Conservation (phyloP, 1,140 invertebrate species). For the Anoplolepis gracilipes region DNA sequence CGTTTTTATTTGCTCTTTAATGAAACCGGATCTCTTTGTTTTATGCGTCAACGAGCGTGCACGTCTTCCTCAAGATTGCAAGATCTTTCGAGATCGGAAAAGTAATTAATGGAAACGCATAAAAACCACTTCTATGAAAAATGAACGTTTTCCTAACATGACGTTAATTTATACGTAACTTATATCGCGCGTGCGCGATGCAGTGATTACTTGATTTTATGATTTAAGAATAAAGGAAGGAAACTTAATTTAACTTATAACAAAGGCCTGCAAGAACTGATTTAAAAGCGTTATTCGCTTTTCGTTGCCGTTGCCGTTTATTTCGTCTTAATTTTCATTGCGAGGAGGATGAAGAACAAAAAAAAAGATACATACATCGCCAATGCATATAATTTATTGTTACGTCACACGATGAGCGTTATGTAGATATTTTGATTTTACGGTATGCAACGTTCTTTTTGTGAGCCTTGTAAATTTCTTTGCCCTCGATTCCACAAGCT, state of each 20-base stretch:
- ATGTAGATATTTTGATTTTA: background rate
- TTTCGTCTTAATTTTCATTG: conserved; percentile 39
- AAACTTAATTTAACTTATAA: conserved; percentile 56
- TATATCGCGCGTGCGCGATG: conserved; percentile 4
- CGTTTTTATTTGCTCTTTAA: conserved; percentile 60
- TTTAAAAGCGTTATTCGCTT: conserved; percentile 13
- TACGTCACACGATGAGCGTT: background rate
- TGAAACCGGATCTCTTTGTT: conserved; percentile 25
- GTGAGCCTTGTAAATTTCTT: conserved; percentile 5
- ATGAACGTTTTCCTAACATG: conserved; percentile 5
- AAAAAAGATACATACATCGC: conserved; percentile 27
- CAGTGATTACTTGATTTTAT: background rate
- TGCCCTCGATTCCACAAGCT: conserved; percentile 23
- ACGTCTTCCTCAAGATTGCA: background rate
- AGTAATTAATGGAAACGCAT: background rate
- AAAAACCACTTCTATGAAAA: background rate
- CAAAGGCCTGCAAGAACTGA: background rate
- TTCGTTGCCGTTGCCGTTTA: conserved; percentile 32
- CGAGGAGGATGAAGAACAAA: background rate
- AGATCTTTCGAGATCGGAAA: background rate
- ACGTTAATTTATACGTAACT: background rate
- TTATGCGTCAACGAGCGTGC: conserved; percentile 29
- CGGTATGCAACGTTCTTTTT: background rate
- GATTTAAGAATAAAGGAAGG: conserved; percentile 46
- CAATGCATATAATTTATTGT: conserved; percentile 7